Percentiles rank a stretch among this genome's conserved stretches.
Conservation (phyloP, 2,113 vertebrate species). For the Microcebus jonahi region DNA sequence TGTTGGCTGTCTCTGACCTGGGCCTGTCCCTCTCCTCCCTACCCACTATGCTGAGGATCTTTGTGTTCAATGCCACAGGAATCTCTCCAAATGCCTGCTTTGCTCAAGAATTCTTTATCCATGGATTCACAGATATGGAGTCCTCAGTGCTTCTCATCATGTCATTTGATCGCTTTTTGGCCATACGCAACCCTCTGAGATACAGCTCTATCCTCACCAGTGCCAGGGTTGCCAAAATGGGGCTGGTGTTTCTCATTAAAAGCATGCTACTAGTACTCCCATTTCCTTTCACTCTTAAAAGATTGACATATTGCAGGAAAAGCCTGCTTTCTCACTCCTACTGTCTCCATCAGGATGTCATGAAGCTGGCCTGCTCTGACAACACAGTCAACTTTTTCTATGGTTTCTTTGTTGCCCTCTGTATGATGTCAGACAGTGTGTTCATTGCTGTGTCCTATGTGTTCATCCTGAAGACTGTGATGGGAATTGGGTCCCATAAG, state of each 20-base stretch:
- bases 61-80: constrained; percentile 20
- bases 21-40: constrained; percentile 27
- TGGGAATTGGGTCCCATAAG: constrained; percentile 25
- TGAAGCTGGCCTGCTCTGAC: constrained; percentile 51
- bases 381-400: constrained; percentile 49
- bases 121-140: neutral
- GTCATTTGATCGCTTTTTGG: constrained; percentile 54
- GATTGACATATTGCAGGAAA: constrained; percentile 44
- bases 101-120: constrained; percentile 44
- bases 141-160: constrained; percentile 55
- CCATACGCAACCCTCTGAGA: constrained; percentile 46
- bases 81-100: constrained; percentile 32
- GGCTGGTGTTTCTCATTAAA: constrained; percentile 21
- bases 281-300: constrained; percentile 51
- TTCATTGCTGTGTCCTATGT: constrained; percentile 38
- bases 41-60: constrained; percentile 26
- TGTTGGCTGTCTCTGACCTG: constrained; percentile 53
- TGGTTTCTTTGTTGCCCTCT: constrained; percentile 53
- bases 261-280: constrained; percentile 26
- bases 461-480: constrained; percentile 42
- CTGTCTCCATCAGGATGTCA: constrained; percentile 46
- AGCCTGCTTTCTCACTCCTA: constrained; percentile 49
- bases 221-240: constrained; percentile 40
- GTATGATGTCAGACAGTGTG: constrained; percentile 31
- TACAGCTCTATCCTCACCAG: constrained; percentile 67